phyloP scores from a whole-genome alignment of 2,113 vertebrate genomes.

The Mystacornis crossleyi region DNA sequence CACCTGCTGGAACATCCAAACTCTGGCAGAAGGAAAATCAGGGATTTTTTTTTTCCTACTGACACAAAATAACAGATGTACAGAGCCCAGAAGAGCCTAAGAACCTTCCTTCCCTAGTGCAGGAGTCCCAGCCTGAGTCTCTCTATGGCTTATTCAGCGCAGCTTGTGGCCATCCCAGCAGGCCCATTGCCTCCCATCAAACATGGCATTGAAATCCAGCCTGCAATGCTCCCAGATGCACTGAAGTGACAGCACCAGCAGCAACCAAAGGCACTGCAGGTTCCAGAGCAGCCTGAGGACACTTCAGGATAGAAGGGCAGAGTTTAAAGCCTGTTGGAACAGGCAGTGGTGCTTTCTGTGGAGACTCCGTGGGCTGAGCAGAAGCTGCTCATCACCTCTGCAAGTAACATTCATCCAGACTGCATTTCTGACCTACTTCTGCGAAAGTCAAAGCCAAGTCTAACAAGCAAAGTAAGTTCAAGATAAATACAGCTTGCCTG shows the following conservation, averaged over 20 bases:
- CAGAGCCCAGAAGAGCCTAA: not conserved
- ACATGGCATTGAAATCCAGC: not conserved
- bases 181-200: fast-evolving
- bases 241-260: not conserved
- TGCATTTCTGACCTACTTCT: not conserved
- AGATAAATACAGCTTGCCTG: not conserved
- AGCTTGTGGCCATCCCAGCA: not conserved
- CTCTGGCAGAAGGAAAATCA: not conserved
- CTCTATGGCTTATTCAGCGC: not conserved
- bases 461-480: not conserved
- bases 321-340: not conserved
- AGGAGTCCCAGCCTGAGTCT: not conserved
- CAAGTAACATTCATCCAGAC: not conserved
- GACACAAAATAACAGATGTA: not conserved
- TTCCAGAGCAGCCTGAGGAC: not conserved
- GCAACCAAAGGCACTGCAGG: not conserved
- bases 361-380: not conserved
- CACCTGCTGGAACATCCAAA: fast-evolving
- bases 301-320: not conserved
- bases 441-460: not conserved
- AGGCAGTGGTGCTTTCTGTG: not conserved
- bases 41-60: not conserved
- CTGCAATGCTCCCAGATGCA: fast-evolving
- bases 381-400: not conserved
- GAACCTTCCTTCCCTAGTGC: not conserved